Evolutionary conservation across 1,140 invertebrate species (phyloP).

Genomic region (Lepidurus couesii): DNA sequence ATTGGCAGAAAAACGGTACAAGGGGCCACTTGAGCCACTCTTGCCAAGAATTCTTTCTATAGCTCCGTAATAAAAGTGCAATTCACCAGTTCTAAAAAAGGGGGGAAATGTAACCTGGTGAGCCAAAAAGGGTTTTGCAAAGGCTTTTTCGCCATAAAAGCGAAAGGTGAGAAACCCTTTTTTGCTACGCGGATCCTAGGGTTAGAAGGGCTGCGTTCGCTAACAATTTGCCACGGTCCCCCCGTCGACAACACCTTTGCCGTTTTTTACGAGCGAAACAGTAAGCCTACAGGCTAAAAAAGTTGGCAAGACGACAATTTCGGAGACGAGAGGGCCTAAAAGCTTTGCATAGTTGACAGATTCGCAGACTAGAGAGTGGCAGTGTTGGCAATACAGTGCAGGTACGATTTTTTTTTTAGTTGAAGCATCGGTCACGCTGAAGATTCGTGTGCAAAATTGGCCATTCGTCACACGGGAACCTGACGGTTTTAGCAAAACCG

Average conservation of each 20-base stretch:
- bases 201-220: not conserved
- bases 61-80: not conserved
- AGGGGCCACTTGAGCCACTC: not conserved
- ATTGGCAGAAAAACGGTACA: not conserved
- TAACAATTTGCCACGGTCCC: conserved; percentile 2
- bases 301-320: not conserved
- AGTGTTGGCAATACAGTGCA: not conserved
- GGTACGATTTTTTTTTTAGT: not conserved
- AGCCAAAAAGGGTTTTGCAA: conserved; percentile 14
- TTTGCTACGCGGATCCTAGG: conserved; percentile 8
- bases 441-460: not conserved
- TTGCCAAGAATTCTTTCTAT: not conserved
- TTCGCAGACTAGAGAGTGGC: not conserved
- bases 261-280: not conserved
- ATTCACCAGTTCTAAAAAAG: not conserved
- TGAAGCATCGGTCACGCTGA: not conserved
- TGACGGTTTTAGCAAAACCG: conserved; percentile 4
- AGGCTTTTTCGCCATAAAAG: conserved; percentile 9
- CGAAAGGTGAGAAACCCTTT: not conserved
- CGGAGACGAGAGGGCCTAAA: not conserved
- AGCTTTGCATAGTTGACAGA: not conserved
- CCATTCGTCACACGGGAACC: not conserved
- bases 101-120: not conserved
- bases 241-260: not conserved
- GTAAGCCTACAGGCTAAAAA: not conserved